Conservation (phyloP, 2,797 vertebrate genomes). For the Gymnoscopelus microlampas region DNA sequence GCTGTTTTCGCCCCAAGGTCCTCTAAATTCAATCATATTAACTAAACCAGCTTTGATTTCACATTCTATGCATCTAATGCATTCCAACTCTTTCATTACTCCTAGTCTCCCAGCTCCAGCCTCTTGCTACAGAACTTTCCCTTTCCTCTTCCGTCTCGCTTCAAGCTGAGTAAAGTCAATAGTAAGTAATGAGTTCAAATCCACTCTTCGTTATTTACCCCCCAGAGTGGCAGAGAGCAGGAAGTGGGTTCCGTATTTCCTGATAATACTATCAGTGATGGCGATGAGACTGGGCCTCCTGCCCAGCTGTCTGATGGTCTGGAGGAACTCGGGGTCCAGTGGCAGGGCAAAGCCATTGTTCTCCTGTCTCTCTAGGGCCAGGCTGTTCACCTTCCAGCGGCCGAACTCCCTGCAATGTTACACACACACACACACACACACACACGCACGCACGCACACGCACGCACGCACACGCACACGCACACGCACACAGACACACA, state of each 20-base stretch:
- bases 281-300: constrained; percentile 89
- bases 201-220: constrained; percentile 80
- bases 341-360: constrained; percentile 93
- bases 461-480: constrained; percentile 31
- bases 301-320: constrained; percentile 93
- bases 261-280: constrained; percentile 96
- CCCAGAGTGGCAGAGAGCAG: constrained; percentile 95
- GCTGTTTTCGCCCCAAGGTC: no score
- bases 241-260: constrained; percentile 98
- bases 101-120: no score
- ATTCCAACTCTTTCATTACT: no score
- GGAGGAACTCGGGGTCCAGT: constrained; percentile 95
- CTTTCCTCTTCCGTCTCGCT: neutral
- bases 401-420: constrained; percentile 94
- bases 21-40: no score
- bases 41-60: no score
- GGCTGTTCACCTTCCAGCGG: constrained; percentile 98
- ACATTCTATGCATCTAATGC: no score
- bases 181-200: constrained; percentile 15
- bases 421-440: constrained; percentile 52
- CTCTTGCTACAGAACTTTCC: no score
- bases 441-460: constrained; percentile 19
- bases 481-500: neutral
- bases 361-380: constrained; percentile 94
- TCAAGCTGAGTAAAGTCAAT: neutral